Conservation (phyloP, 2,797 vertebrate genomes). For the Triplophysa bombifrons region DNA sequence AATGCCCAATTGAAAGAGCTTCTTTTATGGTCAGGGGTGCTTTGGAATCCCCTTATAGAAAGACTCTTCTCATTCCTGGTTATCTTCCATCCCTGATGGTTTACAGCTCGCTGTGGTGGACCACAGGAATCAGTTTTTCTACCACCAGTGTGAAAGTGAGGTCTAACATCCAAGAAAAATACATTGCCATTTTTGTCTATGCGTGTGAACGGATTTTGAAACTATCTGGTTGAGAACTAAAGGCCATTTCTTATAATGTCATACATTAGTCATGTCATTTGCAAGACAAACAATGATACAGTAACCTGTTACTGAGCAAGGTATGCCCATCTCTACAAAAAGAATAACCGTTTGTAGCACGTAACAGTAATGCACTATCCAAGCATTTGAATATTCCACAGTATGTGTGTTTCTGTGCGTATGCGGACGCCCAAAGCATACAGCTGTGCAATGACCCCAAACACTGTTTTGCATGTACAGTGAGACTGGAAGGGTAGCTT, state of each 20-base stretch:
- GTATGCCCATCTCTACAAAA: conserved; percentile 19
- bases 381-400: conserved; percentile 56
- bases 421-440: conserved; percentile 16
- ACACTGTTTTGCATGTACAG: conserved; percentile 62
- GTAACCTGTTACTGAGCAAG: conserved; percentile 16
- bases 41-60: too few relatives aligned
- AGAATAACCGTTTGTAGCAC: conserved; percentile 40
- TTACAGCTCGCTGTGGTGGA: conserved; percentile 47
- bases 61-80: conserved; percentile 11
- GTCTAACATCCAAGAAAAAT: conserved; percentile 48
- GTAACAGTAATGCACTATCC: conserved; percentile 54
- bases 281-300: conserved; percentile 39
- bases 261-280: conserved; percentile 25
- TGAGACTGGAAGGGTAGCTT: conserved; percentile 28
- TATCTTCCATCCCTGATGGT: conserved; percentile 59
- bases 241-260: background rate
- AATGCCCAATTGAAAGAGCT: too few relatives aligned
- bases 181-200: conserved; percentile 39
- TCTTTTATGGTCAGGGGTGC: too few relatives aligned
- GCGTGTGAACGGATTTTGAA: background rate
- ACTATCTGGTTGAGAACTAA: background rate
- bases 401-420: conserved; percentile 21
- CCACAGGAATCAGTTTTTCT: conserved; percentile 50
- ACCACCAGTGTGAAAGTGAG: conserved; percentile 51
- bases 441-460: conserved; percentile 36